A percentile compares a stretch with the other conserved stretches of the same genome.
Evolutionary conservation across 2,113 vertebrate species (phyloP).

Genomic region (Semicossyphus pulcher): DNA sequence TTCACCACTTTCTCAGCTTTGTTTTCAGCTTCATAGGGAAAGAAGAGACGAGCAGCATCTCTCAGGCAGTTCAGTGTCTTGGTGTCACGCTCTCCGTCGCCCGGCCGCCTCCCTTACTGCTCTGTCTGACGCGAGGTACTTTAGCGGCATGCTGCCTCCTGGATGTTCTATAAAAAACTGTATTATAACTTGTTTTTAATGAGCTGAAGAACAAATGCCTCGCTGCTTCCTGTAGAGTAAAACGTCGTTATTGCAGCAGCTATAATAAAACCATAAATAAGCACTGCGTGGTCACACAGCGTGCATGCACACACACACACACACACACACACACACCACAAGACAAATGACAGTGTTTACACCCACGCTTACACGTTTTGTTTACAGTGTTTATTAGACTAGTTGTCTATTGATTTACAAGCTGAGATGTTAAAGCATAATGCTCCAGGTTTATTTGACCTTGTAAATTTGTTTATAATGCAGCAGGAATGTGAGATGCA

Average conservation of each 20-base stretch:
- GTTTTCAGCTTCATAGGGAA: slow-evolving; percentile 37
- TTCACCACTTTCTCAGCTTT: slow-evolving; percentile 61
- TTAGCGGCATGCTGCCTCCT: slow-evolving; percentile 67
- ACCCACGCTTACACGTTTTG: slow-evolving; percentile 56
- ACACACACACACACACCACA: slow-evolving; percentile 14
- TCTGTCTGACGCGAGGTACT: slow-evolving; percentile 62
- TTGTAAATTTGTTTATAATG: slow-evolving; percentile 65
- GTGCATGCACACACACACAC: slow-evolving; percentile 31
- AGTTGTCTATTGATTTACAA: slow-evolving; percentile 56
- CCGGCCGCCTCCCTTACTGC: slow-evolving; percentile 29
- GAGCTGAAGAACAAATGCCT: slow-evolving; percentile 70
- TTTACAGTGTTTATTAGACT: slow-evolving; percentile 78
- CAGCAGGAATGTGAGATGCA: slow-evolving; percentile 60
- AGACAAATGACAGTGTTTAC: slow-evolving; percentile 73
- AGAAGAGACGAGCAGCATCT: slow-evolving; percentile 20
- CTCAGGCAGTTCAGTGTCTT: slow-evolving; percentile 33
- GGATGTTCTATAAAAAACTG: slow-evolving; percentile 53
- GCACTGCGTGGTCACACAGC: slow-evolving; percentile 43
- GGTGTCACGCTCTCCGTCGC: background rate
- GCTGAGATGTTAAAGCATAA: slow-evolving; percentile 48
- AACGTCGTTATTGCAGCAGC: slow-evolving; percentile 55
- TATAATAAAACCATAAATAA: slow-evolving; percentile 57
- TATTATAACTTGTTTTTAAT: slow-evolving; percentile 64
- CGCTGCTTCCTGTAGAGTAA: slow-evolving; percentile 59
- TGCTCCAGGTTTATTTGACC: slow-evolving; percentile 46